Base-by-base conservation (phyloP, 2,113 vertebrate species). In the Pterocles orientalis region DNA sequence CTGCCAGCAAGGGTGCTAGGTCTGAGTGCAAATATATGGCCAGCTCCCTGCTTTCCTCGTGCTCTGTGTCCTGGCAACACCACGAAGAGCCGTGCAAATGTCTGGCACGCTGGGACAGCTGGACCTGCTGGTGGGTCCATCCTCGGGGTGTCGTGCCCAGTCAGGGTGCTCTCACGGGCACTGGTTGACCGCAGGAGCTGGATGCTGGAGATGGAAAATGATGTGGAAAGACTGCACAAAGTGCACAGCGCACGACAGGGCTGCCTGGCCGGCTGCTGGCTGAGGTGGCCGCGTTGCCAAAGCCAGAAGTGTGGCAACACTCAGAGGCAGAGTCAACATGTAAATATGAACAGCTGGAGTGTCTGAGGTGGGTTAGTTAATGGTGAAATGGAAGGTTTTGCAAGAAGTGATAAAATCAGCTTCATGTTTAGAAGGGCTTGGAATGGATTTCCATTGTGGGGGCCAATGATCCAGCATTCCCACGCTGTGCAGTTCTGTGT, bases 321-420 rank as follows among this genome's bases (percentile, higher is more conserved):
- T 76, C 0, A 0, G 56, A 0, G 56, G 61, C 45, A 90, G 64
- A 70, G 65, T 92, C 80, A 91, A n/a, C 60, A 33, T 25, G 60
- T 69, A 82, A 86, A 57, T 57, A 87, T 14, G 80, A 78, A 28
- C 43, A 41, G 68, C 26, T 4, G 19, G 68, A 79, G 66, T 48
- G 8, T 78, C 76, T 68, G 71, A 73, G 65, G 21, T 90, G 70
- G 76, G 45, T 78, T 34, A 41, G 76, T 88, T 90, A 81, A 68
- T 76, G 72, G 76, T 93, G 66, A 90, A 93, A 72, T 31, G 8
- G 41, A 90, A 28, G 51, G 45, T 86, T 93, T 96, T 95, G 95
- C 77, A 96, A 96, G 90, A 92, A 65, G 82, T 88, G 94, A 92
- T 71, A 95, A 93, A 87, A 72, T 68, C 77, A 48, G 24, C 41